A percentile compares a stretch with the other conserved stretches of the same genome.
Evolutionary conservation across 2,888 invertebrate genomes (phyloP).

Genomic region (Andrena bucephala): DNA sequence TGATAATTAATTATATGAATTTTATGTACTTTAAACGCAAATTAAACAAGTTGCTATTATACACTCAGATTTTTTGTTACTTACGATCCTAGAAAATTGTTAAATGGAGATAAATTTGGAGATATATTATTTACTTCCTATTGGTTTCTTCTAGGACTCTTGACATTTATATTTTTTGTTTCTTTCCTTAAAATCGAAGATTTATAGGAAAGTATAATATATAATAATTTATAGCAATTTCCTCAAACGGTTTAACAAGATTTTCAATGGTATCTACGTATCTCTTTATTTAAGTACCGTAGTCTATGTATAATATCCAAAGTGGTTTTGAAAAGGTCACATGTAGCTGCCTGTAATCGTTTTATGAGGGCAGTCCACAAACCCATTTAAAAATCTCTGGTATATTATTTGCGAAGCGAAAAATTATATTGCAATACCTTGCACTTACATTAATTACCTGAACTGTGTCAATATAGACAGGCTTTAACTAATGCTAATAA

Average conservation of each 20-base stretch:
- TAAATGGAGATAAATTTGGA: neutral
- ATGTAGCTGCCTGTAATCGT: slow-evolving; percentile 86
- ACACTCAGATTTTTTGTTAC: neutral
- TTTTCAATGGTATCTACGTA: slow-evolving; percentile 10
- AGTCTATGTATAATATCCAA: slow-evolving; percentile 37
- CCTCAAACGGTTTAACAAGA: slow-evolving; percentile 1
- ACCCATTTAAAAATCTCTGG: slow-evolving; percentile 89
- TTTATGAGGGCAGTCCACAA: slow-evolving; percentile 89
- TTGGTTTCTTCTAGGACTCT: neutral
- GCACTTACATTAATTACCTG: slow-evolving; percentile 62
- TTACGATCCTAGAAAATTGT: neutral
- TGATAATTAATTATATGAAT: slow-evolving; percentile 21
- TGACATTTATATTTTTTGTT: neutral
- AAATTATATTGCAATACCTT: neutral
- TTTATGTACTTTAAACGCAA: slow-evolving; percentile 7
- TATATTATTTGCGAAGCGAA: neutral
- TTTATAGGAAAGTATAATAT: neutral
- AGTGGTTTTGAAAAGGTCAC: slow-evolving; percentile 80
- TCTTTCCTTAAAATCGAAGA: neutral
- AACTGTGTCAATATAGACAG: slow-evolving; percentile 84
- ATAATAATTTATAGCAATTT: neutral
- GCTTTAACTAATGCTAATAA: slow-evolving; percentile 86
- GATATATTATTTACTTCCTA: neutral
- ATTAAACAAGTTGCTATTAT: slow-evolving; percentile 5
- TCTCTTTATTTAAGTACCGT: slow-evolving; percentile 25